phyloP scores from a whole-genome alignment of 2,888 invertebrate genomes.

The Ormyrus rosae region DNA sequence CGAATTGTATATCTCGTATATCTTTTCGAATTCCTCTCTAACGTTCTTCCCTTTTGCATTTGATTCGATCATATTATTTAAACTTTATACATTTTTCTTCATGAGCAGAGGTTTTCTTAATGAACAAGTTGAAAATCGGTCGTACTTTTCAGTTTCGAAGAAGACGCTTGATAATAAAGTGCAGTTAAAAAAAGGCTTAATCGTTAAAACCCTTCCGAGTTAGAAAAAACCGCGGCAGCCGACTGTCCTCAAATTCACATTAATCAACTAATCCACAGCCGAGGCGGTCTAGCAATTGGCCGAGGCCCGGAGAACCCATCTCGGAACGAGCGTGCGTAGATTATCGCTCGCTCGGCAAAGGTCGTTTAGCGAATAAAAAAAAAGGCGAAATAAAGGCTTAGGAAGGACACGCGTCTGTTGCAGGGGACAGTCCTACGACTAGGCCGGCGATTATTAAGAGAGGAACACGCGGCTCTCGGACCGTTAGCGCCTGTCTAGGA shows the following conservation, averaged over 20 bases:
- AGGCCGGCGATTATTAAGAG: neutral
- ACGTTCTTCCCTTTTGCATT: neutral
- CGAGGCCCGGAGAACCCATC: neutral
- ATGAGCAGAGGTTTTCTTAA: too few species aligned
- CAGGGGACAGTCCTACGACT: too few species aligned
- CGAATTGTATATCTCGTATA: conserved; percentile 8
- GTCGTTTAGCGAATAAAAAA: conserved; percentile 2
- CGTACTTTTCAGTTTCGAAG: too few species aligned
- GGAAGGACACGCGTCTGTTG: neutral
- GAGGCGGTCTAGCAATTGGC: conserved; percentile 31
- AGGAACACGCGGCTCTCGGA: conserved; percentile 18
- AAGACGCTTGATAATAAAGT: too few species aligned
- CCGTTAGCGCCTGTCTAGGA: conserved; percentile 48
- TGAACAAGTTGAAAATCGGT: too few species aligned
- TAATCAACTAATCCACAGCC: conserved; percentile 20
- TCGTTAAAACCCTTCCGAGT: too few species aligned
- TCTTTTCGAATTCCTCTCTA: conserved; percentile 8
- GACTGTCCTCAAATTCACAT: conserved; percentile 17
- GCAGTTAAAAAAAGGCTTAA: too few species aligned
- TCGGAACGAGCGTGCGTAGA: conserved; percentile 15
- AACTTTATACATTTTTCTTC: too few species aligned
- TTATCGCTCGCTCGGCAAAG: conserved; percentile 33
- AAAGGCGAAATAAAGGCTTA: neutral
- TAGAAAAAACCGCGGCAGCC: neutral
- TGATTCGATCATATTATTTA: neutral